Evolutionary conservation across 2,113 vertebrate species (phyloP).

Genomic region (Brienomyrus longianalis): DNA sequence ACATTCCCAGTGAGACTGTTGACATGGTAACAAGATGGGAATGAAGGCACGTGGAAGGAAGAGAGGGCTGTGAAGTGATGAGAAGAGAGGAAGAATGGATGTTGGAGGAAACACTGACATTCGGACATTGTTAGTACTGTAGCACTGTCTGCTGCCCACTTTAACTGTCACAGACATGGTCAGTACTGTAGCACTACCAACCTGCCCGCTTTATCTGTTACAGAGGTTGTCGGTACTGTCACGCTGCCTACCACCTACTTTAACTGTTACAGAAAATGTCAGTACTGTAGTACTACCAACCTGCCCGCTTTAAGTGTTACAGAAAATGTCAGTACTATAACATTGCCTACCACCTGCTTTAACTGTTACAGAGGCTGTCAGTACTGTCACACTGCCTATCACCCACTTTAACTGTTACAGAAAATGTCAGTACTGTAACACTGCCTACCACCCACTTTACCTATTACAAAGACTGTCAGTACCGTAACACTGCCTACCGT

Average conservation of each 20-base stretch:
- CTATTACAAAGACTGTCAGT: background rate
- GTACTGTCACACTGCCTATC: background rate
- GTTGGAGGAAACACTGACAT: background rate
- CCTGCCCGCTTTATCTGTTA: background rate
- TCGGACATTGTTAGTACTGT: background rate
- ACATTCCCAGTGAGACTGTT: constrained; percentile 50
- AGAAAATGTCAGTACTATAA: background rate
- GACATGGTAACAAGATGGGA: constrained; percentile 62
- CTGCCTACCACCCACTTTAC: background rate
- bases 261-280: background rate
- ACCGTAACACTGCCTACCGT: background rate
- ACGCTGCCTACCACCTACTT: background rate
- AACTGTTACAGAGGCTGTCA: background rate
- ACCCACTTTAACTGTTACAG: background rate
- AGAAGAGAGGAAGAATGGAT: constrained; percentile 30
- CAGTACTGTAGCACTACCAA: background rate
- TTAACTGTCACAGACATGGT: background rate
- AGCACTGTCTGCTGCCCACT: background rate
- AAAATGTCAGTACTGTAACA: background rate
- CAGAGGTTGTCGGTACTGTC: background rate
- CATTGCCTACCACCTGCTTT: background rate
- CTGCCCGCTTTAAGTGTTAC: background rate
- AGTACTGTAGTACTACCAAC: background rate
- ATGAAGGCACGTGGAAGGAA: constrained; percentile 48
- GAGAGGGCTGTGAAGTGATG: constrained; percentile 36